phyloP scores from a whole-genome alignment of 2,797 vertebrate species.

The Dicrostonyx torquatus region DNA sequence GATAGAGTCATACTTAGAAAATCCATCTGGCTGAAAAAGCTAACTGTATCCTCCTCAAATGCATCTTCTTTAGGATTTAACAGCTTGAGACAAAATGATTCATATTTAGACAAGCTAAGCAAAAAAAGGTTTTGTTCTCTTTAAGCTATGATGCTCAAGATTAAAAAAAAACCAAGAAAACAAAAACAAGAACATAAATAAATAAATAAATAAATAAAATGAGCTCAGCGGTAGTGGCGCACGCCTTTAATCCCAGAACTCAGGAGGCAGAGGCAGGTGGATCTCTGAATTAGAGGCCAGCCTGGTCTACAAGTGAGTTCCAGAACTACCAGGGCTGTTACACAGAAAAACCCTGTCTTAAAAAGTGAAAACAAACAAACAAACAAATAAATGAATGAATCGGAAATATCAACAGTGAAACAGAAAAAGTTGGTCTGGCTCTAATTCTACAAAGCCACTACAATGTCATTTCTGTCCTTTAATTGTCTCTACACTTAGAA shows the following conservation, averaged over 20 bases:
- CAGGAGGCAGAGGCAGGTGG: too few species aligned
- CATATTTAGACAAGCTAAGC: constrained; percentile 57
- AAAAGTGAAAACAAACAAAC: background rate
- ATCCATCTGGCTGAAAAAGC: constrained; percentile 25
- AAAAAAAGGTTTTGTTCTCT: constrained; percentile 59
- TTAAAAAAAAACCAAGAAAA: background rate
- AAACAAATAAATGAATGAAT: background rate
- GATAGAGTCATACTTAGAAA: background rate
- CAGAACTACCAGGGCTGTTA: too few species aligned
- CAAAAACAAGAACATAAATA: constrained; percentile 7
- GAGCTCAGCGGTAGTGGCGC: too few species aligned
- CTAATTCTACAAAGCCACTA: background rate
- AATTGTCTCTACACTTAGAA: background rate
- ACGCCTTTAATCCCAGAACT: too few species aligned
- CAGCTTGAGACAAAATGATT: constrained; percentile 49
- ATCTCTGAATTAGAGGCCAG: too few species aligned
- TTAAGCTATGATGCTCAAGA: constrained; percentile 58
- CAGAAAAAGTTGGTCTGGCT: background rate
- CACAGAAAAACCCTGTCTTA: too few species aligned
- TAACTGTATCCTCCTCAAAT: constrained; percentile 27
- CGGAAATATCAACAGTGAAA: constrained; percentile 30
- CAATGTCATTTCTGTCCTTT: background rate
- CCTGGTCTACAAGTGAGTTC: too few species aligned
- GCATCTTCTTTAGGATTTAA: constrained; percentile 51
- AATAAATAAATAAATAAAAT: background rate